Conservation (phyloP, 37 sponge, comb jelly and placozoan genomes). For the Agelas oroides region DNA sequence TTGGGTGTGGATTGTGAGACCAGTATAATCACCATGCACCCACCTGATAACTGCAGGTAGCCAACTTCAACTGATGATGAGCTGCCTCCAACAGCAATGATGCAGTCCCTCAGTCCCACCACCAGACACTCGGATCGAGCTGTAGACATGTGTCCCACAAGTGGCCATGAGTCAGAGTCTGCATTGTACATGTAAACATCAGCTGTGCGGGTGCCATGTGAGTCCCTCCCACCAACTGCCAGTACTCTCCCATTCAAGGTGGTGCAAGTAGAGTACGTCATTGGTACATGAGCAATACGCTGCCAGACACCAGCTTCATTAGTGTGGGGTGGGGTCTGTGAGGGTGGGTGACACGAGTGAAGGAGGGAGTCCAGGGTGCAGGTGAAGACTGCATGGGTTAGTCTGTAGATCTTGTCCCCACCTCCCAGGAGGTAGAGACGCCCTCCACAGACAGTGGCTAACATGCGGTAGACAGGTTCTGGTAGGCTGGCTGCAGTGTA, state of each 20-base stretch:
- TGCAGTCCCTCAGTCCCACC: too few species aligned
- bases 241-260: conserved; percentile 7
- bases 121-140: not conserved
- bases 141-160: not conserved
- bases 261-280: not conserved
- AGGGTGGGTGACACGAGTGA: not conserved
- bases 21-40: too few species aligned
- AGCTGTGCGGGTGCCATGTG: not conserved
- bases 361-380: not conserved
- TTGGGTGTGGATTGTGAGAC: too few species aligned
- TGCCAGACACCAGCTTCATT: not conserved
- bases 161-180: not conserved
- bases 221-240: not conserved
- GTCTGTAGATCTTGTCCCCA: not conserved
- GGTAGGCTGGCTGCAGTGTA: too few species aligned
- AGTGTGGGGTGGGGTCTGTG: too few species aligned
- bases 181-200: not conserved
- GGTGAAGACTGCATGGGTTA: not conserved
- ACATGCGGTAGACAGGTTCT: too few species aligned
- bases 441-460: too few species aligned
- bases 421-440: too few species aligned
- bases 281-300: not conserved
- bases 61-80: too few species aligned
- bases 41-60: too few species aligned
- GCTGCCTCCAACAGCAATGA: too few species aligned